Conservation (phyloP, 1,140 invertebrate genomes). For the Drosophila burlai region DNA sequence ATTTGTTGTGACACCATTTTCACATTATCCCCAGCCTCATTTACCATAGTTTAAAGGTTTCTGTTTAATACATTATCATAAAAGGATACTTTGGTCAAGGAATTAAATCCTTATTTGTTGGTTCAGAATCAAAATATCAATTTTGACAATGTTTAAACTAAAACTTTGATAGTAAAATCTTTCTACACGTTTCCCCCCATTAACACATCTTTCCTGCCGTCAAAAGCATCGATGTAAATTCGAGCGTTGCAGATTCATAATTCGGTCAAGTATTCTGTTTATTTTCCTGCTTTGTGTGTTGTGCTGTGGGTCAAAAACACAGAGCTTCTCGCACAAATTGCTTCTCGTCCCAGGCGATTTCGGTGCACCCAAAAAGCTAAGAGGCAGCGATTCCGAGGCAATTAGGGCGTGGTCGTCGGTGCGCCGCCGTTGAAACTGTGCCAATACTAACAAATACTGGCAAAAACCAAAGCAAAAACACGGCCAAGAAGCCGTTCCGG, state of each 20-base stretch:
- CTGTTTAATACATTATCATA: background rate
- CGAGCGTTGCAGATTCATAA: constrained; percentile 15
- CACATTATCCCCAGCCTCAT: background rate
- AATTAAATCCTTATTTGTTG: background rate
- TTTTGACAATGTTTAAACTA: background rate
- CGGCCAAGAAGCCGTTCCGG: constrained; percentile 11
- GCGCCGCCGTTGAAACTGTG: constrained; percentile 42
- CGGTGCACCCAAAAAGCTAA: constrained; percentile 22
- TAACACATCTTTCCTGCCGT: constrained; percentile 4
- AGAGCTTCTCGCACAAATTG: constrained; percentile 12
- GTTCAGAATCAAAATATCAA: background rate
- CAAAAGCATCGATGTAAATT: constrained; percentile 11
- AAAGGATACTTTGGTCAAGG: background rate
- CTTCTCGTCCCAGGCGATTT: constrained; percentile 18
- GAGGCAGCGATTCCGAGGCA: constrained; percentile 26
- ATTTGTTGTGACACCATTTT: background rate
- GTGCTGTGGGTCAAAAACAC: constrained; percentile 26
- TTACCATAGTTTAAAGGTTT: background rate
- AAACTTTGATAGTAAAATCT: background rate
- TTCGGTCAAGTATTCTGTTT: constrained; percentile 29
- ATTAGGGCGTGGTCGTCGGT: constrained; percentile 47
- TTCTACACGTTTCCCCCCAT: background rate
- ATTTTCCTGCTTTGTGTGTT: constrained; percentile 15
- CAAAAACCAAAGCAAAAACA: constrained; percentile 15
- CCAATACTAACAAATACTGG: constrained; percentile 38